phyloP scores from a whole-genome alignment of 2,113 vertebrate species.

The Ivindomyrus marchei region DNA sequence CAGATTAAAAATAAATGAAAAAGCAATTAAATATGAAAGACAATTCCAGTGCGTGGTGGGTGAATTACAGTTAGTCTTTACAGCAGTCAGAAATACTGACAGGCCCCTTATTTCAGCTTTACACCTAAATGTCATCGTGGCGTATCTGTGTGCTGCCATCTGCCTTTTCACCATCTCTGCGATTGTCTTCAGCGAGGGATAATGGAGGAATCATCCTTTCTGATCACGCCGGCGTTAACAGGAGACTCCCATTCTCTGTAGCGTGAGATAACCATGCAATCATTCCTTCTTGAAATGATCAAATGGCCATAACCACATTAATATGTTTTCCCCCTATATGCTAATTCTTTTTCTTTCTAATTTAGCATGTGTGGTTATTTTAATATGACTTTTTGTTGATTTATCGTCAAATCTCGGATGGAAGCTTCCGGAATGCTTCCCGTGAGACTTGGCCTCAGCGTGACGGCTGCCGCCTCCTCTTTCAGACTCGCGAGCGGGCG shows the following conservation, averaged over 20 bases:
- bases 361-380: background rate
- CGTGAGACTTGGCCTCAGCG: background rate
- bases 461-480: slow-evolving; percentile 25
- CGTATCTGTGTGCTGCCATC: background rate
- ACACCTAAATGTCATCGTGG: background rate
- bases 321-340: background rate
- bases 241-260: background rate
- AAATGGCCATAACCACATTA: background rate
- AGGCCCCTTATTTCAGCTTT: background rate
- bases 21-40: background rate
- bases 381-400: background rate
- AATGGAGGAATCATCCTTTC: background rate
- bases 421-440: background rate
- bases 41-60: background rate
- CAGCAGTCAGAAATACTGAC: background rate
- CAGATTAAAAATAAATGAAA: background rate
- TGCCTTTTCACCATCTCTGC: background rate
- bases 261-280: background rate
- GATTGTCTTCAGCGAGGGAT: background rate
- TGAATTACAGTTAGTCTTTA: background rate
- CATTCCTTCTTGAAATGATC: background rate
- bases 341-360: background rate
- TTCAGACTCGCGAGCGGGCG: slow-evolving; percentile 88
- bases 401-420: background rate
- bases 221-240: background rate